phyloP scores from a whole-genome alignment of 2,888 invertebrate genomes.

The Lepeophtheirus nordmannii region DNA sequence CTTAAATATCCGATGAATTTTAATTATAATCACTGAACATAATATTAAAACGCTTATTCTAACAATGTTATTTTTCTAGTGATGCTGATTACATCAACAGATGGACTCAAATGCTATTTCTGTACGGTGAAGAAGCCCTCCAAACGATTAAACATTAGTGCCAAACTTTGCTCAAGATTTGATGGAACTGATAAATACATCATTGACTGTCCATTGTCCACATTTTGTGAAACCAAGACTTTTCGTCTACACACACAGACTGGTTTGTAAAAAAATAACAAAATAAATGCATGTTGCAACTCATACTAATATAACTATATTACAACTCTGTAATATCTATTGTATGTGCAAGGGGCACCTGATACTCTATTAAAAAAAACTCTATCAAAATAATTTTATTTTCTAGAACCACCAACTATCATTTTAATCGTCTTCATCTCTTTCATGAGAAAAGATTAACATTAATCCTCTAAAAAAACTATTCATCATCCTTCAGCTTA shows the following conservation, averaged over 20 bases:
- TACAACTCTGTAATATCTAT: too few species aligned
- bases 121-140: constrained; percentile 44
- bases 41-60: too few species aligned
- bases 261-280: constrained; percentile 43
- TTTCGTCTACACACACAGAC: constrained; percentile 48
- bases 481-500: too few species aligned
- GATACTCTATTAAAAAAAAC: too few species aligned
- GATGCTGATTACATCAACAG: neutral
- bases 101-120: constrained; percentile 4
- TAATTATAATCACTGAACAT: too few species aligned
- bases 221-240: constrained; percentile 63
- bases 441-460: too few species aligned
- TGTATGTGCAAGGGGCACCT: too few species aligned
- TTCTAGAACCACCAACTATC: too few species aligned
- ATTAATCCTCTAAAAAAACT: too few species aligned
- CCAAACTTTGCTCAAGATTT: constrained; percentile 56
- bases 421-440: too few species aligned
- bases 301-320: neutral
- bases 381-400: too few species aligned
- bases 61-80: neutral
- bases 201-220: constrained; percentile 60
- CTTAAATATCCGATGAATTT: neutral
- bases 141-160: constrained; percentile 45
- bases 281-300: neutral
- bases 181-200: constrained; percentile 48